Conservation (phyloP, 2,888 invertebrate genomes). For the Apamea sordens region DNA sequence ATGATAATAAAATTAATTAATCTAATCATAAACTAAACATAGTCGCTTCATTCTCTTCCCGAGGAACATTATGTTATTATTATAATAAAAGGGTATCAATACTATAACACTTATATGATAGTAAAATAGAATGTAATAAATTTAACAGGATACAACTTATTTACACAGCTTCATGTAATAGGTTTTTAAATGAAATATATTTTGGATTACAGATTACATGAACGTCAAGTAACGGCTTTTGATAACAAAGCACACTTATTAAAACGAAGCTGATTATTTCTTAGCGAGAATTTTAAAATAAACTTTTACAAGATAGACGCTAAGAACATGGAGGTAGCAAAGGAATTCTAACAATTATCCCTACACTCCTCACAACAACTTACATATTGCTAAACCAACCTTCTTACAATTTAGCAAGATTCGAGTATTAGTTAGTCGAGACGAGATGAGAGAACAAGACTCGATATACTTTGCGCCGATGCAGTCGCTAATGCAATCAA, state of each 20-base stretch:
- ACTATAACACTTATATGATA: constrained; percentile 88
- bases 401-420: constrained; percentile 68
- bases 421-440: constrained; percentile 71
- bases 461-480: constrained; percentile 51
- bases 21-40: constrained; percentile 37
- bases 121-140: constrained; percentile 90
- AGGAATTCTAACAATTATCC: constrained; percentile 67
- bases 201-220: constrained; percentile 66
- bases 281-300: constrained; percentile 58
- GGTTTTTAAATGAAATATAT: constrained; percentile 62
- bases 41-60: constrained; percentile 70
- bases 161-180: constrained; percentile 79
- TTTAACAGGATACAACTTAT: constrained; percentile 90
- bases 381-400: constrained; percentile 69
- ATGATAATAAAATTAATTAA: constrained; percentile 49
- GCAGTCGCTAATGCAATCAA: constrained; percentile 53
- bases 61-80: constrained; percentile 80
- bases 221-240: constrained; percentile 53
- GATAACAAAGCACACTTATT: constrained; percentile 60
- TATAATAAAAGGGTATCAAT: constrained; percentile 86
- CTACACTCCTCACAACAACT: constrained; percentile 69
- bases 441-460: constrained; percentile 58
- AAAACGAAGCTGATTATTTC: constrained; percentile 61
- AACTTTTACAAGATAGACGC: constrained; percentile 59
- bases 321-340: constrained; percentile 70